These are phyloP conservation scores for Macropis europaea DNA, from an alignment of 2,888 invertebrate species.

Conservation along the genomic window DNA sequence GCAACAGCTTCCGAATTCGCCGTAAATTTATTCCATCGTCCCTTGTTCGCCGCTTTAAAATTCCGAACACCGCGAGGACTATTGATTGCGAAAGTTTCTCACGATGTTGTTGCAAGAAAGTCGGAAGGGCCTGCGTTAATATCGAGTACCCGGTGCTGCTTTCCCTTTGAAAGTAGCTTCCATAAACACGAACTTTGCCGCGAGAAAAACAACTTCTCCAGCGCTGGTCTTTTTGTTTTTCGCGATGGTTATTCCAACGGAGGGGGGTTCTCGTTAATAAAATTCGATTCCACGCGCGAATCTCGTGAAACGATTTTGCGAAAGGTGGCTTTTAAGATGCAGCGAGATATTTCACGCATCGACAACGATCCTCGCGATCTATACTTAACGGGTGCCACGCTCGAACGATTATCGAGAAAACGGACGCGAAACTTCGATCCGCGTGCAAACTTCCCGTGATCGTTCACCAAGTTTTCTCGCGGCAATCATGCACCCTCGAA, in stretches of 20 bases:
- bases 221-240: background rate
- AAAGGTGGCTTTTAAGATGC: background rate
- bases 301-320: background rate
- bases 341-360: slow-evolving; percentile 9
- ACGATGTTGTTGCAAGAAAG: slow-evolving; percentile 16
- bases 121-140: slow-evolving; percentile 27
- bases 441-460: slow-evolving; percentile 29
- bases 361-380: background rate
- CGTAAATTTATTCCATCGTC: slow-evolving; percentile 14
- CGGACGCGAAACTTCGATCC: slow-evolving; percentile 35
- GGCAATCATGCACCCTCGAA: background rate
- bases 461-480: slow-evolving; percentile 22
- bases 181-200: slow-evolving; percentile 38
- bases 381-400: slow-evolving; percentile 4
- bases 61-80: slow-evolving; percentile 2
- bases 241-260: background rate
- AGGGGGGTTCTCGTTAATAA: background rate
- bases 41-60: slow-evolving; percentile 13
- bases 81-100: slow-evolving; percentile 42
- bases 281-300: background rate
- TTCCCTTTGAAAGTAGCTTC: slow-evolving; percentile 27
- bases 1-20: background rate
- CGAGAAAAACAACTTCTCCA: slow-evolving; percentile 15
- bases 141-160: slow-evolving; percentile 20
- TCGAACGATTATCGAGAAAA: slow-evolving; percentile 36